phyloP scores from a whole-genome alignment of 2,888 invertebrate species.

The Coenonympha arcania region DNA sequence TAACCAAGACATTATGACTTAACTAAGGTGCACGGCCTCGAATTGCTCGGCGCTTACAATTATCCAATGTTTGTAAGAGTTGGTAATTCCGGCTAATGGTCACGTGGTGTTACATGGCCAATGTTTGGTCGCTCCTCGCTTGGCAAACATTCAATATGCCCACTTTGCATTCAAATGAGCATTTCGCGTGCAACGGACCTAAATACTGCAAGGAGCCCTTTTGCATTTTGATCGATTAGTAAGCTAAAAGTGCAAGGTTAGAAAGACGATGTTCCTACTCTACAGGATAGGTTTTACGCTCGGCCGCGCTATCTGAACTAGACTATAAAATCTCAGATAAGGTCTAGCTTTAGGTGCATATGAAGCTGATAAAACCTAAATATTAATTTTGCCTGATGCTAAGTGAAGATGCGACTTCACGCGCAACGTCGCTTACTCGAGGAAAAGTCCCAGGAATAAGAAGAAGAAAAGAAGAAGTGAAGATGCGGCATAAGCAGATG shows the following conservation, averaged over 20 bases:
- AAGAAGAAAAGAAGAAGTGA: too few species aligned
- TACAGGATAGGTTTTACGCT: too few species aligned
- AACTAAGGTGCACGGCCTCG: constrained; percentile 57
- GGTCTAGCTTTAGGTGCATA: too few species aligned
- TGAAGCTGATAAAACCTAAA: too few species aligned
- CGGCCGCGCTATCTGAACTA: too few species aligned
- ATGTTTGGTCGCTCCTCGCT: too few species aligned
- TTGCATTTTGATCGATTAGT: constrained; percentile 39
- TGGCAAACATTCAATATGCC: constrained; percentile 52
- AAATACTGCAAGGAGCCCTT: constrained; percentile 48
- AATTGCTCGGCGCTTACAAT: constrained; percentile 38
- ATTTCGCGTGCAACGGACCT: constrained; percentile 46
- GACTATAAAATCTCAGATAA: too few species aligned
- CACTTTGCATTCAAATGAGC: constrained; percentile 49
- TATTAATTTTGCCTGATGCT: too few species aligned
- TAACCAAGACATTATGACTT: constrained; percentile 31
- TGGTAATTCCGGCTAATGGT: constrained; percentile 53
- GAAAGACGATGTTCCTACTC: constrained; percentile 1
- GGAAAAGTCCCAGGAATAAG: too few species aligned
- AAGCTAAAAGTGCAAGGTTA: constrained; percentile 27
- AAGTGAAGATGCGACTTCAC: too few species aligned
- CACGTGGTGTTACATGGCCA: constrained; percentile 53
- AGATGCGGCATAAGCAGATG: too few species aligned
- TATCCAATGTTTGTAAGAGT: constrained; percentile 63
- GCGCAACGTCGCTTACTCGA: too few species aligned